Base-by-base conservation (phyloP, 2,888 invertebrate genomes). In the Frankliniella intonsa region DNA sequence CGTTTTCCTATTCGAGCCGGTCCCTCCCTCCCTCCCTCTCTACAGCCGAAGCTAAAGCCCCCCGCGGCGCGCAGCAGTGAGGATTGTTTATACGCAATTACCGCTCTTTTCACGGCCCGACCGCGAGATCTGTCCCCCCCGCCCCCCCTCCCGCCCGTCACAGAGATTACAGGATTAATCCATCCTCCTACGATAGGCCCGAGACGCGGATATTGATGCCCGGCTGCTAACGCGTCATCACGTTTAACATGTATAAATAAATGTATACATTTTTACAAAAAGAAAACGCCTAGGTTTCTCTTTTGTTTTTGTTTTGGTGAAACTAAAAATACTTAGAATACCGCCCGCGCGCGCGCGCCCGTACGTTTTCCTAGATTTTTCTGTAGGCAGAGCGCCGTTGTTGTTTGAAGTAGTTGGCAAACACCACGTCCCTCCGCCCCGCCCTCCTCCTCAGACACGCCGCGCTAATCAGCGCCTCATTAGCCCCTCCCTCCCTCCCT, bases 381-480 rank as follows among this genome's bases (percentile, higher is more conserved):
- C 38, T 38, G 2, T 5, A 38, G 38, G 38, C 38, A 38, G 38
- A 38, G 38, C 38, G 38, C 5, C 5, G 38, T 38, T 38, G 38
- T 38, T 38, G 38, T 38, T 38, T 38, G 38, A 38, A 5, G 38
- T 38, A 38, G 38, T 38, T 38, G 38, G 38, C 38, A 38, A 38
- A 38, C 38, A 38, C 38, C 38, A 2, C 38, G 38, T 5, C 38
- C 3, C 5, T 2, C 38, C 38, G 38, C 55, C 55, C 55, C 14
- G 11, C 55, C 55, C 55, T 12, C 11, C 55, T 12, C 55, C 38
- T 38, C 38, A 5, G 17, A 55, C 55, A 62, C 62, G 62, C 12
- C 62, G 17, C 62, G 17, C 62, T 62, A 62, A 62, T 62, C 62
- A 62, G 62, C 62, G 62, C 62, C 62, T 62, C 62, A 62, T 62